Percentiles rank a stretch among this genome's conserved stretches.
These are phyloP conservation scores for Mormyrops attenuatus DNA, from an alignment of 2,797 vertebrate genomes.

Conservation along the genomic window DNA sequence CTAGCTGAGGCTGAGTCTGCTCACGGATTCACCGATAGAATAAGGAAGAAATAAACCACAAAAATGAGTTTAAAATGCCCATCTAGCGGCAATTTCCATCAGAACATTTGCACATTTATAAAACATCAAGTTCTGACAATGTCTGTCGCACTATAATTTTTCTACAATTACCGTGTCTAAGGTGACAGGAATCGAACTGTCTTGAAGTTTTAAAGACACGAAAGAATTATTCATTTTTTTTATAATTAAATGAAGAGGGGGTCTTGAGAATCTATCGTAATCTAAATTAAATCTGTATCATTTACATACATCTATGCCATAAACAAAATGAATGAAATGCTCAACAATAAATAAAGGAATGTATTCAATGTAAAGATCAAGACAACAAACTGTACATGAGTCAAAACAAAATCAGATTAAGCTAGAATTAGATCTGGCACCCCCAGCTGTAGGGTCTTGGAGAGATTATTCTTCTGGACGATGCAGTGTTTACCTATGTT, in stretches of 20 bases:
- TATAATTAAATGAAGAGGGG: background rate
- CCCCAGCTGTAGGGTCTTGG: background rate
- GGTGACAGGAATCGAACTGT: background rate
- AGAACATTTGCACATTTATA: background rate
- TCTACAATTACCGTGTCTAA: background rate
- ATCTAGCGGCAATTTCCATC: conserved; percentile 6
- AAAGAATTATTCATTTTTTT: background rate
- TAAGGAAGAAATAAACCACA: conserved; percentile 4
- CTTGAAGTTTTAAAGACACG: background rate
- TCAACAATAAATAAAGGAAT: background rate
- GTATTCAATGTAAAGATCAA: background rate
- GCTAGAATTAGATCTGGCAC: background rate
- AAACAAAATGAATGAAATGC: background rate
- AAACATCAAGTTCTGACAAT: conserved; percentile 16
- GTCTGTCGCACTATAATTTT: background rate
- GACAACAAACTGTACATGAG: background rate
- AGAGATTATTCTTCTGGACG: background rate
- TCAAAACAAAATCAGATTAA: background rate
- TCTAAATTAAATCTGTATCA: background rate
- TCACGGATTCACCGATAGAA: background rate
- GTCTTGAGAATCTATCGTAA: background rate
- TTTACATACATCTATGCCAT: background rate
- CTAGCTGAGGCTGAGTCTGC: background rate
- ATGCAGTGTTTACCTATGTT: background rate
- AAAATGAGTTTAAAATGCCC: background rate